phyloP scores from a whole-genome alignment of 2,113 vertebrate genomes.

The Empidonax alnorum region DNA sequence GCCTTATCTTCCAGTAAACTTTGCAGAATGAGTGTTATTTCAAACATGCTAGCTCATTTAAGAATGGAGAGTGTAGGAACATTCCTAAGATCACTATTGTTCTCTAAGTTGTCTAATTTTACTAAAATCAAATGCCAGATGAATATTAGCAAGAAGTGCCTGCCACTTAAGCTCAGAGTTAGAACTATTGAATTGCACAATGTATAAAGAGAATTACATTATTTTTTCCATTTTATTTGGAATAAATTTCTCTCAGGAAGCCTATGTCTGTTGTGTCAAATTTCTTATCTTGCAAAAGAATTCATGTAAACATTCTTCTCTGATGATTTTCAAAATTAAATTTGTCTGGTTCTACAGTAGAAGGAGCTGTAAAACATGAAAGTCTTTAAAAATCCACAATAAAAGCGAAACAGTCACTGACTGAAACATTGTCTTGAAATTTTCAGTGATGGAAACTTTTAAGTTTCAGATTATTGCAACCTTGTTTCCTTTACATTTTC shows the following conservation, averaged over 20 bases:
- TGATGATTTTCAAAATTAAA: not conserved
- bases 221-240: not conserved
- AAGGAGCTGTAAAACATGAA: not conserved
- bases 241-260: not conserved
- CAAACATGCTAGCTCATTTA: not conserved
- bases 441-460: not conserved
- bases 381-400: not conserved
- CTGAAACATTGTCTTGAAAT: not conserved
- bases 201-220: not conserved
- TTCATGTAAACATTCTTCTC: not conserved
- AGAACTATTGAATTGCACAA: not conserved
- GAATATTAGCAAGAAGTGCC: not conserved
- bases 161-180: not conserved
- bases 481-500: not conserved
- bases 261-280: not conserved
- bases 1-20: not conserved
- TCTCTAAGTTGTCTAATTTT: not conserved
- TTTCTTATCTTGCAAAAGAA: not conserved
- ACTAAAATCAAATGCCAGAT: not conserved
- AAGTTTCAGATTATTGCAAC: not conserved
- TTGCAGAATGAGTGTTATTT: not conserved
- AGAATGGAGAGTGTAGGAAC: not conserved
- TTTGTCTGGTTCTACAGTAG: not conserved
- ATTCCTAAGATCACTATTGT: not conserved
- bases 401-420: not conserved